phyloP scores from a whole-genome alignment of 1,140 invertebrate species.

The Paramacrobiotus metropolitanus region DNA sequence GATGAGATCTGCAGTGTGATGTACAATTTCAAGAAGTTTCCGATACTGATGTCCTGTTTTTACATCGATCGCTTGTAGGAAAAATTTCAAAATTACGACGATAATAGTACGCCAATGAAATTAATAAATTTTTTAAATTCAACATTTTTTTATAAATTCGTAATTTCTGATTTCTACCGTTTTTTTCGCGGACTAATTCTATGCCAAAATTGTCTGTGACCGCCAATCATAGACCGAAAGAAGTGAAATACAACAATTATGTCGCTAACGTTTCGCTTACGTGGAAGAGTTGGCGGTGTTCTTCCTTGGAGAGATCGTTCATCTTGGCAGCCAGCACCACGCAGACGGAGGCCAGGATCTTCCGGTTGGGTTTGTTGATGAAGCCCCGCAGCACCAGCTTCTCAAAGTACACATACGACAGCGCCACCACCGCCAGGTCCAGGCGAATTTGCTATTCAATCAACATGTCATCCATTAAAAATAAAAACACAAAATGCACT shows the following conservation, averaged over 20 bases:
- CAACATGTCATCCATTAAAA: no score
- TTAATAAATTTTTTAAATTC: no score
- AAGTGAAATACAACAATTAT: conserved; percentile 9
- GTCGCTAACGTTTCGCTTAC: conserved; percentile 5
- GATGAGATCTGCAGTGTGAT: no score
- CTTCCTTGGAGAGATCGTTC: conserved; percentile 78
- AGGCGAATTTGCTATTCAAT: conserved; percentile 29
- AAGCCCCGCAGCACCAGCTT: conserved; percentile 72
- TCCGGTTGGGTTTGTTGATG: conserved; percentile 82
- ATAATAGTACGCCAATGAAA: no score
- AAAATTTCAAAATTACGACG: no score
- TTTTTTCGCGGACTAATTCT: no score
- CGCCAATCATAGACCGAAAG: conserved; percentile 8
- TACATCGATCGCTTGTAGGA: no score
- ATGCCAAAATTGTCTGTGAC: no score
- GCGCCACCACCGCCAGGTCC: conserved; percentile 72
- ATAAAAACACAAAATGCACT: conserved; percentile 11
- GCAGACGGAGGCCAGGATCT: conserved; percentile 80
- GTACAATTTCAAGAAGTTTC: no score
- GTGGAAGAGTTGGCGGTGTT: conserved; percentile 31
- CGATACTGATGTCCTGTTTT: no score
- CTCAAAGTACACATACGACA: conserved; percentile 92
- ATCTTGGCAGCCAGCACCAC: conserved; percentile 77
- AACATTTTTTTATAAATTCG: no score
- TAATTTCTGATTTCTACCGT: no score